phyloP scores from a whole-genome alignment of 37 sponge, comb jelly and placozoan genomes.

The Hormiphora californensis region DNA sequence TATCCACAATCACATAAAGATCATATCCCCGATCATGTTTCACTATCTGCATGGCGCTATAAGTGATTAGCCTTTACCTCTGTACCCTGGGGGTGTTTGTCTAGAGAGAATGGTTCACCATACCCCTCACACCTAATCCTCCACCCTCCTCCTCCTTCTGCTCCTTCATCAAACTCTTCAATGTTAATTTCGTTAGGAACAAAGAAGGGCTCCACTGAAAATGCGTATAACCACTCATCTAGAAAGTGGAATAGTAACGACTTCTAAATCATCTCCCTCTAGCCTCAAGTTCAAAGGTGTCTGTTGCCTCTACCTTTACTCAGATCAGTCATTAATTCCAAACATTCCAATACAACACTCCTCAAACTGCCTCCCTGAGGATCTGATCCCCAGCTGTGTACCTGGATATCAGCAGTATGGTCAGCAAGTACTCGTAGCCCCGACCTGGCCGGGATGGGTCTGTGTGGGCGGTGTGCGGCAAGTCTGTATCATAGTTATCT shows the following conservation, averaged over 20 bases:
- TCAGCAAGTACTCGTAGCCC: conserved; percentile 51
- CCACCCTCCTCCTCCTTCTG: no score
- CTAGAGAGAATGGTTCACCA: conserved; percentile 91
- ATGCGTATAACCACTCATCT: conserved; percentile 88
- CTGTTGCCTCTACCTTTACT: neutral
- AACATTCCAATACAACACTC: conserved; percentile 39
- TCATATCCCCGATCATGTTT: conserved; percentile 67
- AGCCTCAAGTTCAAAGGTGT: conserved; percentile 15
- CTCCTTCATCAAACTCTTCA: conserved; percentile 75
- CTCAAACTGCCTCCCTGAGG: conserved; percentile 31
- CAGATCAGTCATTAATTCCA: conserved; percentile 34
- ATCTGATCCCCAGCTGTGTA: conserved; percentile 4
- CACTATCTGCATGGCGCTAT: conserved; percentile 92
- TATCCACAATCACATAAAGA: conserved; percentile 90
- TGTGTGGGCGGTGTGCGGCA: conserved; percentile 16
- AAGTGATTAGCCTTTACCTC: conserved; percentile 99
- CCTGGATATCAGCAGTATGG: conserved; percentile 48
- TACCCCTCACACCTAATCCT: conserved; percentile 77
- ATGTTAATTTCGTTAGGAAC: conserved; percentile 80
- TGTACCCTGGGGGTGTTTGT: conserved; percentile 95
- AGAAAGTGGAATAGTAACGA: conserved; percentile 91
- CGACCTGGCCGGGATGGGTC: conserved; percentile 17
- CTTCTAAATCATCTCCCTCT: conserved; percentile 74
- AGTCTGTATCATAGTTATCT: no score
- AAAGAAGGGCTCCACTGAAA: conserved; percentile 94